phyloP scores from a whole-genome alignment of 2,888 invertebrate genomes.

The Rhingia rostrata region DNA sequence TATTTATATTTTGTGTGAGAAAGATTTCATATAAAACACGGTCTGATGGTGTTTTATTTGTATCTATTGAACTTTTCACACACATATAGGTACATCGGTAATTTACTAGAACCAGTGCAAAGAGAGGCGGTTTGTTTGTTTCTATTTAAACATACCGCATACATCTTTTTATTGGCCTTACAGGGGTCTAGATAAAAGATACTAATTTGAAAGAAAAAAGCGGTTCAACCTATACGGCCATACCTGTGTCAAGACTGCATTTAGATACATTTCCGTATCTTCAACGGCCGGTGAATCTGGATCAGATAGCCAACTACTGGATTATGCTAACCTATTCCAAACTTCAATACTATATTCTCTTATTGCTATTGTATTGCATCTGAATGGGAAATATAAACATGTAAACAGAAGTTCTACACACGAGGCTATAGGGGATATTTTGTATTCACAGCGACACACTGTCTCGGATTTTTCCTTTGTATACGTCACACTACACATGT shows the following conservation, averaged over 20 bases:
- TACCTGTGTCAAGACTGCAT: not conserved
- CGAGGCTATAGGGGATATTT: constrained; percentile 39
- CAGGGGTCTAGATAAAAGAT: no score
- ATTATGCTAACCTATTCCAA: constrained; percentile 66
- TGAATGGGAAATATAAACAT: constrained; percentile 41
- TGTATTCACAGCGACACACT: constrained; percentile 58
- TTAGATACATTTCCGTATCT: not conserved
- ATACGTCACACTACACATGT: constrained; percentile 57
- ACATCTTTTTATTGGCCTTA: no score
- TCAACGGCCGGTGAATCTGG: not conserved
- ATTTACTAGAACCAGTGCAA: constrained; percentile 10
- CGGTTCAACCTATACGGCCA: not conserved
- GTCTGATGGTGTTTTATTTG: not conserved
- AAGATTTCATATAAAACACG: constrained; percentile 31
- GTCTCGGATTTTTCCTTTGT: constrained; percentile 57
- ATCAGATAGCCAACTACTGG: constrained; percentile 34
- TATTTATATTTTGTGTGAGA: constrained; percentile 47
- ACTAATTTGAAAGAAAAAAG: no score
- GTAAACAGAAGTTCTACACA: constrained; percentile 33
- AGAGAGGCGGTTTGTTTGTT: not conserved
- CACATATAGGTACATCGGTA: not conserved
- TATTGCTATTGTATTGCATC: constrained; percentile 60
- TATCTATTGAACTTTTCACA: not conserved
- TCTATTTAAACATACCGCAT: no score
- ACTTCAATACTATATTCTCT: constrained; percentile 70